phyloP scores from a whole-genome alignment of 2,888 invertebrate species.

The Stramonita haemastoma region DNA sequence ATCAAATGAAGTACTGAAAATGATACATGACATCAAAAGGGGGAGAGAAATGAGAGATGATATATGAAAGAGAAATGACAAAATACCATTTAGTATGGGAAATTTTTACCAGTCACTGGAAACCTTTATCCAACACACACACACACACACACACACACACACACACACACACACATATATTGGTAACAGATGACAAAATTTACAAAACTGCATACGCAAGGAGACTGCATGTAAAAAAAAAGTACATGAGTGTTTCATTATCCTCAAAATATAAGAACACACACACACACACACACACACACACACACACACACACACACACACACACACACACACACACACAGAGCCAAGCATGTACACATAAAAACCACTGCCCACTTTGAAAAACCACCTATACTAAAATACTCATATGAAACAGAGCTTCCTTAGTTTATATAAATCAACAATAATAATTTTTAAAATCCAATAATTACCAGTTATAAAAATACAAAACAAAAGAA shows the following conservation, averaged over 20 bases:
- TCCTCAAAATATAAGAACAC: no score
- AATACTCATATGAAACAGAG: not conserved
- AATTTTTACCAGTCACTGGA: no score
- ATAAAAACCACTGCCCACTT: not conserved
- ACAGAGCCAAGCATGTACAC: not conserved
- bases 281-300: not conserved
- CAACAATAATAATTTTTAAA: not conserved
- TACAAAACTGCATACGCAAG: no score
- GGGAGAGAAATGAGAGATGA: no score
- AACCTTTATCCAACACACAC: no score
- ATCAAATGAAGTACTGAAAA: no score
- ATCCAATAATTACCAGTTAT: not conserved
- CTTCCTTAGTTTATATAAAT: not conserved
- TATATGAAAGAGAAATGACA: no score
- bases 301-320: not conserved
- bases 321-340: slow-evolving; percentile 11
- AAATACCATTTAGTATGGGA: no score
- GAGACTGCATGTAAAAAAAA: no score
- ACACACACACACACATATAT: slow-evolving; percentile 20
- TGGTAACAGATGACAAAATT: no score
- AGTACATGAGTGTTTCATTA: no score
- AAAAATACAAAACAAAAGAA: not conserved
- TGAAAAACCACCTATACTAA: not conserved
- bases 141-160: slow-evolving; percentile 11
- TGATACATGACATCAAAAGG: no score